Base-by-base conservation (phyloP, 1,140 invertebrate species). In the Maconellicoccus hirsutus region DNA sequence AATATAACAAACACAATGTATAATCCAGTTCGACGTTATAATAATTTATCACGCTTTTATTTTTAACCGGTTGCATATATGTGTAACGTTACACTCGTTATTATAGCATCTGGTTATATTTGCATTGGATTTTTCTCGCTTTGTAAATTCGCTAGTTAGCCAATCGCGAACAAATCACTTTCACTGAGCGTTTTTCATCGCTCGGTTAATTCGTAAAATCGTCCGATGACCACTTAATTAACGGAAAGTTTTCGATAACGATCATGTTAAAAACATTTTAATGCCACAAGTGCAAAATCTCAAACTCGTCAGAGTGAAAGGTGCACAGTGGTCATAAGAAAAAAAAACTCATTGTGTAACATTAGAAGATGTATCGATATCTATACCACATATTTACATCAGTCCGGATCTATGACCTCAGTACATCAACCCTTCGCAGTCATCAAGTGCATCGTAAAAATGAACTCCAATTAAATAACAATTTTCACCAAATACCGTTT, bases 201-300 rank as follows among this genome's bases (percentile, higher is more conserved):
- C 6, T 52, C 42, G n/a, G 42, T 16, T 52, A 52, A 52, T 52
- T 52, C 42, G 12, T 52, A 52, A 52, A 52, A 52, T 52, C 42
- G 42, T 52, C 16, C 42, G n/a, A 8, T 52, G 42, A 52, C 42
- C 42, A 16, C 3, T 16, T 52, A 52, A 52, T 52, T 52, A 52
- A 52, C 42, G 12, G 42, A 52, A 52, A 52, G 42, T 52, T 52
- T 52, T 52, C n/a, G 42, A 52, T 52, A 52, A 52, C n/a, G 42
- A 52, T 52, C 42, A 52, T 52, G 42, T 52, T 52, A 52, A n/a
- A n/a, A n/a, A 52, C 42, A 52, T 52, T 52, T 52, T 52, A 52
- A 52, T 19, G 42, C 42, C 42, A 52, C 42, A 19, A 52, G 42
- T 52, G 42, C 42, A 52, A 52, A 19, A 52, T 52, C 42, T 52